phyloP scores from a whole-genome alignment of 2,797 vertebrate genomes.

The Nasua narica region DNA sequence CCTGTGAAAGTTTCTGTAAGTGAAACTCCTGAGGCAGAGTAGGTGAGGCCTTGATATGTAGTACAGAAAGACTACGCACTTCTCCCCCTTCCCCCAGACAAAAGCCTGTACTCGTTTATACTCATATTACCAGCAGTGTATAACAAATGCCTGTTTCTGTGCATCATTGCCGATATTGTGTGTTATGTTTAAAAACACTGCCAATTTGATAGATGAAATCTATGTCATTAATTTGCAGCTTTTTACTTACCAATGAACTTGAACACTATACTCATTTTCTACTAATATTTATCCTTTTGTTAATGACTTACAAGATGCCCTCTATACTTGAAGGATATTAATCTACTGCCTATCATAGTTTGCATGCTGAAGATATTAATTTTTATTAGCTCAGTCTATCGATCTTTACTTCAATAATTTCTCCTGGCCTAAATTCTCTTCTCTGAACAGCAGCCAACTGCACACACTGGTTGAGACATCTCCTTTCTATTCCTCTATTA shows the following conservation, averaged over 20 bases:
- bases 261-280: slow-evolving; percentile 55
- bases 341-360: slow-evolving; percentile 57
- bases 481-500: slow-evolving; percentile 40
- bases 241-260: slow-evolving; percentile 26
- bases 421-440: slow-evolving; percentile 55
- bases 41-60: not conserved
- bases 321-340: slow-evolving; percentile 58
- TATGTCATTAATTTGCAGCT: slow-evolving; percentile 35
- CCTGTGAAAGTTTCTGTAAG: not conserved
- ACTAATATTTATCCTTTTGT: slow-evolving; percentile 56
- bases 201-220: not conserved
- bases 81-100: not conserved
- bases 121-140: not conserved
- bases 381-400: slow-evolving; percentile 71
- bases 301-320: slow-evolving; percentile 67
- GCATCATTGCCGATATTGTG: not conserved
- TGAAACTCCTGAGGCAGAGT: not conserved
- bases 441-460: slow-evolving; percentile 68
- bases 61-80: not conserved
- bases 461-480: slow-evolving; percentile 35
- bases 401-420: slow-evolving; percentile 69
- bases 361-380: slow-evolving; percentile 63
- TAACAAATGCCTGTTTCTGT: not conserved
- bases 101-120: not conserved
- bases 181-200: slow-evolving; percentile 14